phyloP scores from a whole-genome alignment of 2,888 invertebrate genomes.

The Xylota segnis region DNA sequence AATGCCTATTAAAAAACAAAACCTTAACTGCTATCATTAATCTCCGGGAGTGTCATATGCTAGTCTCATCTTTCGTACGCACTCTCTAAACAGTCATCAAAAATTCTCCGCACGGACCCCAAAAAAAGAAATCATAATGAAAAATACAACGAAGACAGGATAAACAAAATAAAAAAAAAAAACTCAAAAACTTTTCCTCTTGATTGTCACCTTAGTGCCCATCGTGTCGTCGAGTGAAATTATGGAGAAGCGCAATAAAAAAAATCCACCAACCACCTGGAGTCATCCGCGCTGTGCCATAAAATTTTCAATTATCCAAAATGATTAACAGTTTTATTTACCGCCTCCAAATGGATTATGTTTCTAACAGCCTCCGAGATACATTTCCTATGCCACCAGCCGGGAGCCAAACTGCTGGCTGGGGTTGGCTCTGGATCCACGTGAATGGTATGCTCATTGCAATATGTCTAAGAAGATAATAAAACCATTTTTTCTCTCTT shows the following conservation, averaged over 20 bases:
- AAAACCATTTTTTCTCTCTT: conserved; percentile 41
- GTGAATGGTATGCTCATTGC: conserved; percentile 47
- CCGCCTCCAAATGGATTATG: conserved; percentile 57
- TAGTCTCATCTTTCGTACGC: conserved; percentile 1
- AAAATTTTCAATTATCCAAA: conserved; percentile 70
- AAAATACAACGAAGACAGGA: neutral
- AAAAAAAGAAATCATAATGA: conserved; percentile 26
- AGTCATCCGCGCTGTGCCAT: conserved; percentile 46
- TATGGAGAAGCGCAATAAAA: conserved; percentile 40
- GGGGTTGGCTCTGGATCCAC: neutral
- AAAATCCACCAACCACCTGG: conserved; percentile 57
- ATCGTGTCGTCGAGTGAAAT: conserved; percentile 42
- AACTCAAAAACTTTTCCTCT: conserved; percentile 19
- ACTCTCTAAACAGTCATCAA: conserved; percentile 40
- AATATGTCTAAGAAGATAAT: conserved; percentile 50
- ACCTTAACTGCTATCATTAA: conserved; percentile 23
- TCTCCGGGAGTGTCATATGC: conserved; percentile 30
- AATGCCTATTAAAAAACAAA: conserved; percentile 1
- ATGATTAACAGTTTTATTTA: conserved; percentile 72
- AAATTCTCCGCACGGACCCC: conserved; percentile 40
- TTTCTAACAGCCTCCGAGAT: conserved; percentile 14
- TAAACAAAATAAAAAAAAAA: too few species aligned
- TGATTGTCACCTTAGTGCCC: conserved; percentile 60
- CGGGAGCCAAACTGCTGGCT: neutral
- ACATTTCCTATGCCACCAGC: neutral